phyloP scores from a whole-genome alignment of 2,888 invertebrate species.

The Drosophila pseudotakahashii region DNA sequence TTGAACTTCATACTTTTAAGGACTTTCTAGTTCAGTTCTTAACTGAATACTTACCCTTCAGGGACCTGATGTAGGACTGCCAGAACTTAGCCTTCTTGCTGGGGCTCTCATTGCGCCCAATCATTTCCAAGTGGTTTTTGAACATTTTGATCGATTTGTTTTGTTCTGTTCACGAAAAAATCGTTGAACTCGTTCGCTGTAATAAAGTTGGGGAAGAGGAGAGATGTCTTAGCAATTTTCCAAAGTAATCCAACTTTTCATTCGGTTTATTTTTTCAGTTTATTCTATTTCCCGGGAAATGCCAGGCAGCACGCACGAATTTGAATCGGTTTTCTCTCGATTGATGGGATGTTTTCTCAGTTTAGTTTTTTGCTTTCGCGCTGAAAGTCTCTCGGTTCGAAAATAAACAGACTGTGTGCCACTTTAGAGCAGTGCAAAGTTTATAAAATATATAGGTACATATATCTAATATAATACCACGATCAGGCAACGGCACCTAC shows the following conservation, averaged over 20 bases:
- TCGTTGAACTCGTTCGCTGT: slow-evolving; percentile 91
- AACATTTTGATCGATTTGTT: slow-evolving; percentile 91
- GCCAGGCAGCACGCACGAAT: slow-evolving; percentile 60
- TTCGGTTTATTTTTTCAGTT: background rate
- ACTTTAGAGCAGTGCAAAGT: slow-evolving; percentile 72
- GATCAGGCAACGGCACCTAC: slow-evolving; percentile 35
- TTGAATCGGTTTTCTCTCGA: slow-evolving; percentile 20
- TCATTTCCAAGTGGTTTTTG: slow-evolving; percentile 96
- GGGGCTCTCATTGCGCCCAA: slow-evolving; percentile 95
- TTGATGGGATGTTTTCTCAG: slow-evolving; percentile 24
- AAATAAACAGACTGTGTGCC: slow-evolving; percentile 80
- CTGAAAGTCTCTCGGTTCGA: slow-evolving; percentile 73
- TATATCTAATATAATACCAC: slow-evolving; percentile 41
- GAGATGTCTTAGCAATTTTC: slow-evolving; percentile 33
- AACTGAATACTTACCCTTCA: slow-evolving; percentile 89
- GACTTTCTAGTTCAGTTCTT: background rate
- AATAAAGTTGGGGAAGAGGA: slow-evolving; percentile 63
- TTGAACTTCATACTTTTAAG: no score
- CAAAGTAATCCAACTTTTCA: slow-evolving; percentile 12
- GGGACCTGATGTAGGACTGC: slow-evolving; percentile 96
- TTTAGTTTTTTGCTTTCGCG: slow-evolving; percentile 56
- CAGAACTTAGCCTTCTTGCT: slow-evolving; percentile 97
- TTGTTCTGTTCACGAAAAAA: slow-evolving; percentile 78
- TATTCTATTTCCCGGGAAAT: slow-evolving; percentile 45
- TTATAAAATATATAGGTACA: slow-evolving; percentile 65